Percentiles rank a stretch among this genome's conserved stretches.
Evolutionary conservation across 2,888 invertebrate species (phyloP).

Genomic region (Euzophera pinguis): DNA sequence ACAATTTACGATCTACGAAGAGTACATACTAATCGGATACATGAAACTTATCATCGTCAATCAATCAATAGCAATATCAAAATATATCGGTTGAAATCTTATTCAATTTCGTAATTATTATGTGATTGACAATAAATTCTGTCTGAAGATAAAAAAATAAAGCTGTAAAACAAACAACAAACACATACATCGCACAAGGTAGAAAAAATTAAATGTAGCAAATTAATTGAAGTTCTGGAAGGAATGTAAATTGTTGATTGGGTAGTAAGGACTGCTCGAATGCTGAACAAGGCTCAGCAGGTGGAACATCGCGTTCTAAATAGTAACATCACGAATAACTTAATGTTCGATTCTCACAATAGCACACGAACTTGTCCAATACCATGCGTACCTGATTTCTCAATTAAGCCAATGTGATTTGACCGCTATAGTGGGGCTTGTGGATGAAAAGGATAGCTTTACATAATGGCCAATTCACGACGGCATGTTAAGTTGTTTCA

Average conservation of each 20-base stretch:
- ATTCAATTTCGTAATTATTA: neutral
- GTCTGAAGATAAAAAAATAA: no score
- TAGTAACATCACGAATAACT: neutral
- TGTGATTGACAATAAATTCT: neutral
- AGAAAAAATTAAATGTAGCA: no score
- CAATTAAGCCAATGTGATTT: neutral
- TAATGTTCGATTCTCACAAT: conserved; percentile 1
- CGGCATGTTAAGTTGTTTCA: neutral
- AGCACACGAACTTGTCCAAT: conserved; percentile 1
- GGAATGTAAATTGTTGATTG: neutral
- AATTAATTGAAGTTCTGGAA: neutral
- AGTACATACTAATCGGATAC: neutral
- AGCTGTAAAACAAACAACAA: no score
- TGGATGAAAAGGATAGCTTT: neutral
- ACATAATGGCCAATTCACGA: neutral
- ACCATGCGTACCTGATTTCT: neutral
- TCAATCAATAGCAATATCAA: neutral
- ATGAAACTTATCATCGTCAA: neutral
- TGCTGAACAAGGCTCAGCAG: neutral
- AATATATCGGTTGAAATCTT: neutral
- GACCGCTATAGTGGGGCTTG: neutral
- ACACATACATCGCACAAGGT: no score
- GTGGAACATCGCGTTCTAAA: neutral
- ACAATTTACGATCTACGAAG: neutral
- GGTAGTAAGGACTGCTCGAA: neutral